phyloP scores from a whole-genome alignment of 2,888 invertebrate genomes.

The Thymelicus sylvestris region DNA sequence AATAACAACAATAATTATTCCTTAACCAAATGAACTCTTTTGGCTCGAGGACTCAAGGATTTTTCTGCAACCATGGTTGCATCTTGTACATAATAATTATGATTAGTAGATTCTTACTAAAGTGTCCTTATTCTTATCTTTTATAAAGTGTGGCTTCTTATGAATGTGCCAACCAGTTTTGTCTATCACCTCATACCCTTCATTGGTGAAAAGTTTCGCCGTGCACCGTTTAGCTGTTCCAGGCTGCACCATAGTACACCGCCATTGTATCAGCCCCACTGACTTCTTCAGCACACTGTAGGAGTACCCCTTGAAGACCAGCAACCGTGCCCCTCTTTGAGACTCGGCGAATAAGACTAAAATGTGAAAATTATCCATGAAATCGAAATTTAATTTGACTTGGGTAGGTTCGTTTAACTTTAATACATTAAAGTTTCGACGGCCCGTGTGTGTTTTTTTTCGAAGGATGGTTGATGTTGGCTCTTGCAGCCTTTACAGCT shows the following conservation, averaged over 20 bases:
- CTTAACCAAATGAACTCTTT: too few relatives aligned
- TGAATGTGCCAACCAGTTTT: slow-evolving; percentile 54
- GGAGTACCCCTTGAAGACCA: slow-evolving; percentile 60
- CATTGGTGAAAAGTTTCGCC: slow-evolving; percentile 58
- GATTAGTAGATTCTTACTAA: slow-evolving; percentile 48
- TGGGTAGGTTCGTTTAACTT: too few relatives aligned
- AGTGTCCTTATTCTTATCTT: slow-evolving; percentile 45
- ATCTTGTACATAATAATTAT: too few relatives aligned
- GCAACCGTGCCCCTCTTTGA: slow-evolving; percentile 62
- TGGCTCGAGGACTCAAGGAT: too few relatives aligned
- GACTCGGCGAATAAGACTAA: slow-evolving; percentile 63
- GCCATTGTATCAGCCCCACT: slow-evolving; percentile 56
- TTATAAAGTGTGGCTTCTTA: slow-evolving; percentile 56
- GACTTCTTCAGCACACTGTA: slow-evolving; percentile 54
- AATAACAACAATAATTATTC: too few relatives aligned
- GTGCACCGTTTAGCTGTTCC: slow-evolving; percentile 59
- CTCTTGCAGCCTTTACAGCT: too few relatives aligned
- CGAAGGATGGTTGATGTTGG: too few relatives aligned
- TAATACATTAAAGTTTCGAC: too few relatives aligned
- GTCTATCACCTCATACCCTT: slow-evolving; percentile 51
- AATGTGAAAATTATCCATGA: slow-evolving; percentile 42
- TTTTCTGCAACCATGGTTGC: too few relatives aligned
- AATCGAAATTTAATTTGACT: too few relatives aligned
- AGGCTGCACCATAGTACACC: slow-evolving; percentile 63
- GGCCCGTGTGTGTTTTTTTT: too few relatives aligned